phyloP scores from a whole-genome alignment of 2,888 invertebrate species.

The Eupithecia pulchellata region DNA sequence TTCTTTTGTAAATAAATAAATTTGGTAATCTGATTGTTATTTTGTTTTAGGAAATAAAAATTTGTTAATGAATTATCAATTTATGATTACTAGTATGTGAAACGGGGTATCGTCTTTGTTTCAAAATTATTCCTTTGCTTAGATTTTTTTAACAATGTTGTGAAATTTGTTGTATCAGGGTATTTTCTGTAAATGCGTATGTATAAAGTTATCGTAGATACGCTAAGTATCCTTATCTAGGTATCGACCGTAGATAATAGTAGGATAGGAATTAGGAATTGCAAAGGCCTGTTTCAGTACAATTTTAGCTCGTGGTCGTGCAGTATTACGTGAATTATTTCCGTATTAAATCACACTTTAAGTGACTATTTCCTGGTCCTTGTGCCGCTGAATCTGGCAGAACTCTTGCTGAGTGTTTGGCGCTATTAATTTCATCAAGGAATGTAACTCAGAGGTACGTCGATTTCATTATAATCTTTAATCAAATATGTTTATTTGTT shows the following conservation, averaged over 20 bases:
- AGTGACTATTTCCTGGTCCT: constrained; percentile 11
- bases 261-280: constrained; percentile 37
- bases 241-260: constrained; percentile 34
- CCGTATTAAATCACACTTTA: constrained; percentile 14
- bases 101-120: too few species aligned
- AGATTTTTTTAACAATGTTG: neutral
- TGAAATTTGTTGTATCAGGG: neutral
- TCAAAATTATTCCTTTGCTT: too few species aligned
- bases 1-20: too few species aligned
- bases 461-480: neutral
- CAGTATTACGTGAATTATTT: constrained; percentile 33
- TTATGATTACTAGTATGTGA: too few species aligned
- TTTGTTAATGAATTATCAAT: too few species aligned
- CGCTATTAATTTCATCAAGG: constrained; percentile 2
- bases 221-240: constrained; percentile 35
- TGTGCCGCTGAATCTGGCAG: neutral
- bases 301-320: constrained; percentile 46
- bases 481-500: too few species aligned
- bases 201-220: constrained; percentile 26
- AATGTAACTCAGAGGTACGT: neutral
- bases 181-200: constrained; percentile 5
- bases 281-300: constrained; percentile 42
- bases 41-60: too few species aligned
- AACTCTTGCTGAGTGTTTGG: neutral
- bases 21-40: too few species aligned